phyloP scores from a whole-genome alignment of 1,140 invertebrate species.

The Drosophila ogumai region DNA sequence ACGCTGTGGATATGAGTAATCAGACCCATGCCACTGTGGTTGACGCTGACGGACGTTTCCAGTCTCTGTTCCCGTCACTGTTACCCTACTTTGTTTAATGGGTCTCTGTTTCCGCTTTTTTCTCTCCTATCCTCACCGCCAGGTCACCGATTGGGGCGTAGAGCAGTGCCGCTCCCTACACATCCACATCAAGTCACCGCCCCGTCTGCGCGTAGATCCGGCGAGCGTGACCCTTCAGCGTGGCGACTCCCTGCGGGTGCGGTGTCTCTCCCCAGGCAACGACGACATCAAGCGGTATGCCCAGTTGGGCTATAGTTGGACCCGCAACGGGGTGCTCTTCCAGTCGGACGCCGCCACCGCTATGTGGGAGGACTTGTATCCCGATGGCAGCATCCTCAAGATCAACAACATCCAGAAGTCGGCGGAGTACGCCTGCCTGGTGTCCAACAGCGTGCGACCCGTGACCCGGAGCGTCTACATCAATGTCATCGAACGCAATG shows the following conservation, averaged over 20 bases:
- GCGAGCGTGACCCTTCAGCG: conserved; percentile 89
- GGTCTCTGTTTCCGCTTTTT: not conserved
- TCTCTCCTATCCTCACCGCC: conserved; percentile 20
- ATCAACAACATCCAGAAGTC: conserved; percentile 90
- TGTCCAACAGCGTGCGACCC: conserved; percentile 86
- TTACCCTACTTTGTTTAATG: conserved; percentile 16
- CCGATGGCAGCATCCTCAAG: conserved; percentile 91
- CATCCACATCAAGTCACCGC: conserved; percentile 88
- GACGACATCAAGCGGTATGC: conserved; percentile 86
- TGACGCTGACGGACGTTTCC: conserved; percentile 9
- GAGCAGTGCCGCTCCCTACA: conserved; percentile 90
- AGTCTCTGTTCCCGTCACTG: not conserved
- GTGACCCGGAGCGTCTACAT: conserved; percentile 87
- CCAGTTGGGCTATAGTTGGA: conserved; percentile 92
- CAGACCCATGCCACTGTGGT: conserved; percentile 16
- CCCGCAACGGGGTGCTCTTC: conserved; percentile 90
- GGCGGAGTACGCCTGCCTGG: conserved; percentile 87
- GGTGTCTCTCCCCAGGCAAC: conserved; percentile 88
- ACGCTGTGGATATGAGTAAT: conserved; percentile 40
- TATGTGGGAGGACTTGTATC: conserved; percentile 92
- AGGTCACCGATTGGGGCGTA: conserved; percentile 90
- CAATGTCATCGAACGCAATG: conserved; percentile 87
- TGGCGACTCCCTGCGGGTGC: conserved; percentile 88
- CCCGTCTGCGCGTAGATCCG: conserved; percentile 89
- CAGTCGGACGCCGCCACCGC: conserved; percentile 89